Conservation (phyloP, 2,113 vertebrate species). For the Bubo blakistoni region DNA sequence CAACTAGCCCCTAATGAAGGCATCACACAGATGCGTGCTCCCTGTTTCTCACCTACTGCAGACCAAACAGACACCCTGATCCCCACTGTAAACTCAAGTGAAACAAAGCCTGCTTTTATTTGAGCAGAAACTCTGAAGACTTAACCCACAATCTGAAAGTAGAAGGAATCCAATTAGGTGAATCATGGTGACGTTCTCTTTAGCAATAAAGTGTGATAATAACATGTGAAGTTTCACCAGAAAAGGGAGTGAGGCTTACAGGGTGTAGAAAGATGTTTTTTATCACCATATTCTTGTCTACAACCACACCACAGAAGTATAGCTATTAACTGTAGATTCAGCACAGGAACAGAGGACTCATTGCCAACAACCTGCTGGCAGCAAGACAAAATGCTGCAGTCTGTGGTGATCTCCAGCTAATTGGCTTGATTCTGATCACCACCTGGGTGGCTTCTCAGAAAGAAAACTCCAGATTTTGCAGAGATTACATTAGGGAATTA, state of each 20-base stretch:
- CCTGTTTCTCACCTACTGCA: background rate
- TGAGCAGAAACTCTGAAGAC: background rate
- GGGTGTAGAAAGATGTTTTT: background rate
- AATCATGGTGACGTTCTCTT: background rate
- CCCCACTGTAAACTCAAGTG: background rate
- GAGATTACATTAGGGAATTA: background rate
- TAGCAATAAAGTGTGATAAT: background rate
- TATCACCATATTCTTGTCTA: background rate
- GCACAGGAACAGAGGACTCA: background rate
- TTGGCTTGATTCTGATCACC: background rate
- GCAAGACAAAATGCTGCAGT: background rate
- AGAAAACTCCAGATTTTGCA: background rate
- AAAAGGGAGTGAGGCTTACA: background rate
- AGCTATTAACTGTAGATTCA: background rate
- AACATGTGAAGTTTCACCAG: background rate
- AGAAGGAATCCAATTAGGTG: background rate
- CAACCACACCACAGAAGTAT: background rate
- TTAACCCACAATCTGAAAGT: background rate
- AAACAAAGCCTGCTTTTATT: background rate
- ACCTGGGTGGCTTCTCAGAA: background rate
- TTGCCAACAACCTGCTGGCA: background rate
- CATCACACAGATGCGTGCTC: background rate
- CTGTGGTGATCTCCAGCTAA: background rate
- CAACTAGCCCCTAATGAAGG: background rate
- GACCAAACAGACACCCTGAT: background rate